Conservation (phyloP, 2,888 invertebrate genomes). For the Nephrotoma flavescens region DNA sequence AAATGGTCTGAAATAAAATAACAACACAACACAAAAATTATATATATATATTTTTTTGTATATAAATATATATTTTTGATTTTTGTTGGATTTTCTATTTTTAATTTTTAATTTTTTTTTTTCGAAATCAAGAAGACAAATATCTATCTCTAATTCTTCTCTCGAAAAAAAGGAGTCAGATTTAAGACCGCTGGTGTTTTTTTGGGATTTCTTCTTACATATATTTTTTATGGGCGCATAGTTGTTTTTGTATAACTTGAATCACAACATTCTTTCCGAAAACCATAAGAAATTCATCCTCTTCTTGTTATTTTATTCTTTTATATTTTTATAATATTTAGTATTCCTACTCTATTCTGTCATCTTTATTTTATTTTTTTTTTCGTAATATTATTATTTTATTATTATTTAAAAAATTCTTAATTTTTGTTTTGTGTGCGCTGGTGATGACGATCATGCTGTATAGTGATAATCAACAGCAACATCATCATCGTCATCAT, state of each 20-base stretch:
- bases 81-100: not conserved
- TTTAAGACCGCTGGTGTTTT: conserved; percentile 11
- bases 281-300: not conserved
- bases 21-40: not conserved
- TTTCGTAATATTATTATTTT: not conserved
- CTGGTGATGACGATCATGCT: not conserved
- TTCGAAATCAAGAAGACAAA: not conserved
- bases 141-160: not conserved
- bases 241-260: not conserved
- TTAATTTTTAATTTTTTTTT: not conserved
- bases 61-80: not conserved
- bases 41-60: not conserved
- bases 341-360: not conserved
- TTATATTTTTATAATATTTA: not conserved
- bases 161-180: conserved; percentile 8
- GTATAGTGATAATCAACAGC: not conserved
- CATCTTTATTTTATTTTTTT: conserved; percentile 1
- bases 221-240: not conserved
- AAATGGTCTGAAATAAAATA: not conserved
- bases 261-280: conserved; percentile 2
- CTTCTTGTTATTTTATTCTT: not conserved
- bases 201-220: not conserved
- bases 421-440: not conserved
- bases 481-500: not conserved
- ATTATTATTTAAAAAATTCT: not conserved